Evolutionary conservation across 2,797 vertebrate species (phyloP), one percentile per base, ranked within the genome.

Genomic region (Monodelphis domestica): DNA sequence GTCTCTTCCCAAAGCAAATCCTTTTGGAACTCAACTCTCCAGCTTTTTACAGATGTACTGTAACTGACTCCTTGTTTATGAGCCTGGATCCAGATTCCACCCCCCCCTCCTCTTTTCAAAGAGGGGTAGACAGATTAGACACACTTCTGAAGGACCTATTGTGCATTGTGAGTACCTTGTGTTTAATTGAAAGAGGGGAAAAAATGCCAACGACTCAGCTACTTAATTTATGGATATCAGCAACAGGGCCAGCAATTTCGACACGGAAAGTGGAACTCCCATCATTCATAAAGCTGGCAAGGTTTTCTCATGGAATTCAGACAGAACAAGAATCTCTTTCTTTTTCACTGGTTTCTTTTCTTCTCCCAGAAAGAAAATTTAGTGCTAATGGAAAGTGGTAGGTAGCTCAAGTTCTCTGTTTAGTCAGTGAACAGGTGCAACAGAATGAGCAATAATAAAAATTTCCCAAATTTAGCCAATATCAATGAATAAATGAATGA

Each of bases 161-260:
- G 91, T 98, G 91, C 91, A 94, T 97, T 97, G 88, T 97, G 95
- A 98, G 56, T n/a, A 9, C 88, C 96, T 88, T 53, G 45, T 95
- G 93, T 96, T 97, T 98, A 98, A 97, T 28, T 97, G 94, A 70
- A 63, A 70, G 95, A 95, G 78, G 4, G 70, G 92, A 95, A 70
- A 54, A 2, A 94, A 91, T 3, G 38, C 10, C 88, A 93, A 94
- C 87, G 94, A 91, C 53, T 33, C 97, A 98, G 95, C 98, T 98
- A 97, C 90, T 98, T 98, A 97, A 98, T 98, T 98, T 98, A 98
- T 98, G 97, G 96, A 96, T 98, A 92, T 93, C 89, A 96, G 94
- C 93, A 95, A 97, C 89, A 97, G 93, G 96, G 97, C 96, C 96
- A 98, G 97, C 92, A 96, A 92, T 97, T 98, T 98, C 94, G 63